Evolutionary conservation across 30 jellyfish, hydroid and myxozoan species (phyloP).

Genomic region (Cassiopea andromeda): DNA sequence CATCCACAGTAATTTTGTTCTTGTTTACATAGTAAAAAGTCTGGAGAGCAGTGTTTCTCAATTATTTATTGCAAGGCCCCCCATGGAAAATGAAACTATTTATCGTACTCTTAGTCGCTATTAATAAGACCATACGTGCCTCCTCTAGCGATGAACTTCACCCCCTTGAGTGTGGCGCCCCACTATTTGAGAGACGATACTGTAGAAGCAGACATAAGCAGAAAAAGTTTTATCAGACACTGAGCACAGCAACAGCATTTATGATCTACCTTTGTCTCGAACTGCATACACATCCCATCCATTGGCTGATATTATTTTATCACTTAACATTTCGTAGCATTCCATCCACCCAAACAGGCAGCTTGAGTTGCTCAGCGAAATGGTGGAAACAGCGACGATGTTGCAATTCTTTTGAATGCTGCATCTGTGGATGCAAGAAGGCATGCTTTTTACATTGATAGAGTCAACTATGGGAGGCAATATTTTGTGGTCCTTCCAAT

Average conservation of each 20-base stretch:
- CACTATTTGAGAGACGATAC: no score
- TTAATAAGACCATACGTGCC: no score
- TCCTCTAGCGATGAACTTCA: no score
- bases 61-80: no score
- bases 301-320: not conserved
- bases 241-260: not conserved
- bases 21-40: no score
- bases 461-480: not conserved
- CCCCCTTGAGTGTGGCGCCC: no score
- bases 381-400: not conserved
- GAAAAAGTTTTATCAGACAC: no score
- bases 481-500: not conserved
- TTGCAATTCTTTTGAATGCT: not conserved
- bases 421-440: conserved; percentile 12
- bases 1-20: no score
- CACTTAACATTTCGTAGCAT: not conserved
- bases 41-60: no score
- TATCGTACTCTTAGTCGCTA: no score
- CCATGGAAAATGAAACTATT: no score
- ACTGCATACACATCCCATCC: conserved; percentile 14
- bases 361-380: not conserved
- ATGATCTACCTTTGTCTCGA: not conserved
- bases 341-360: conserved; percentile 10
- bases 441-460: not conserved
- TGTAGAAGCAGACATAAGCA: no score